phyloP scores from a whole-genome alignment of 2,797 vertebrate species.

The Mus spretus region DNA sequence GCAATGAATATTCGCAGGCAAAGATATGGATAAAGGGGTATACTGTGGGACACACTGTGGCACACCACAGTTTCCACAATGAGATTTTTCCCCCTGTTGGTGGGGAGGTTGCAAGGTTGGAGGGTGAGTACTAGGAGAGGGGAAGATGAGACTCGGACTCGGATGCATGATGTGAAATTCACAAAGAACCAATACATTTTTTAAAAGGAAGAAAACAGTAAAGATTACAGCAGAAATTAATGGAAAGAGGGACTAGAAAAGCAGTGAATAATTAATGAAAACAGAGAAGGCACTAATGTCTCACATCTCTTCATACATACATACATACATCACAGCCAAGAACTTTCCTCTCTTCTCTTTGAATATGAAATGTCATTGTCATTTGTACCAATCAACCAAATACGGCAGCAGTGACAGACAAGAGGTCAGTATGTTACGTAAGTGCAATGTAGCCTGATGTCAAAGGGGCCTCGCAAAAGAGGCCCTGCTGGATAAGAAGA shows the following conservation, averaged over 20 bases:
- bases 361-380: not conserved
- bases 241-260: not conserved
- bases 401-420: not conserved
- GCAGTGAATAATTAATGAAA: constrained; percentile 1
- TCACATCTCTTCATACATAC: not conserved
- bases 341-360: not conserved
- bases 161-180: not conserved
- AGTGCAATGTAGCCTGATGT: not conserved
- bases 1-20: not conserved
- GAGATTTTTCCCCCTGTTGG: not conserved
- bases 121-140: not conserved
- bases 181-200: not conserved
- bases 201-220: not conserved
- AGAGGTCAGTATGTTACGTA: not conserved
- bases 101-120: not conserved
- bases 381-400: constrained; percentile 22
- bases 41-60: not conserved
- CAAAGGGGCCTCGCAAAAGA: not conserved
- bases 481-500: not conserved
- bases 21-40: not conserved
- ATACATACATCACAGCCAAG: not conserved
- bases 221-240: constrained; percentile 13
- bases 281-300: not conserved
- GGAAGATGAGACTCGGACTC: not conserved
- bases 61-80: not conserved